Evolutionary conservation across 2,113 vertebrate genomes (phyloP), one percentile per base, ranked within the genome.

Genomic region (Seriola rivoliana): DNA sequence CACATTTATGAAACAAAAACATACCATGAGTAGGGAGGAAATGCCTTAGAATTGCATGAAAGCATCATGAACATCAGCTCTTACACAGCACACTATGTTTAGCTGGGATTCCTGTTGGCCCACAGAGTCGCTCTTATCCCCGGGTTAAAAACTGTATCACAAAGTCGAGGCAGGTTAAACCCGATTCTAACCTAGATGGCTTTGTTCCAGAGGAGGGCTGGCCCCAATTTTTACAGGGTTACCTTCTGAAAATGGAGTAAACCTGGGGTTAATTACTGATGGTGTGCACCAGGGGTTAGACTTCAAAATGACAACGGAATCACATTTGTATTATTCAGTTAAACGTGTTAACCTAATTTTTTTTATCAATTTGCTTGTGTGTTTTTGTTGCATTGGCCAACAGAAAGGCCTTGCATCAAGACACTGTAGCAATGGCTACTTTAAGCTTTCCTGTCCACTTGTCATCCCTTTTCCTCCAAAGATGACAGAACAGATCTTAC

Each of bases 191-290:
- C 64, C 67, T 10, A 25, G 62, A 38, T 23, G 40, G 58, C 48
- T 81, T 75, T 66, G 11, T 67, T 83, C 52, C 52, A 72, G 12
- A 68, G 57, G 32, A 80, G 32, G 2, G 1, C n/a, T 83, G 84
- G 66, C 62, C 81, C 44, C 84, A 81, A 79, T 88, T 55, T 90
- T 71, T 73, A 62, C 17, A 75, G 52, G 72, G 73, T 81, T 86
- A 90, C 75, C 48, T 38, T 59, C 36, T 54, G 38, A 69, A 75
- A 86, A 80, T 68, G 3, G 44, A 71, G 55, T 69, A 90, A 75
- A 75, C 60, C 32, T 19, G 2, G 72, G 84, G 81, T 88, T 84
- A 86, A 90, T 82, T 88, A 71, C 68, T 73, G 60, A 54, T 52
- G 17, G 17, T 44, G 52, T 50, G 75, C 25, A 72, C 58, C n/a